Percentiles rank a stretch among this genome's conserved stretches.
Conservation (phyloP, 2,797 vertebrate genomes). For the Heterohyrax brucei region DNA sequence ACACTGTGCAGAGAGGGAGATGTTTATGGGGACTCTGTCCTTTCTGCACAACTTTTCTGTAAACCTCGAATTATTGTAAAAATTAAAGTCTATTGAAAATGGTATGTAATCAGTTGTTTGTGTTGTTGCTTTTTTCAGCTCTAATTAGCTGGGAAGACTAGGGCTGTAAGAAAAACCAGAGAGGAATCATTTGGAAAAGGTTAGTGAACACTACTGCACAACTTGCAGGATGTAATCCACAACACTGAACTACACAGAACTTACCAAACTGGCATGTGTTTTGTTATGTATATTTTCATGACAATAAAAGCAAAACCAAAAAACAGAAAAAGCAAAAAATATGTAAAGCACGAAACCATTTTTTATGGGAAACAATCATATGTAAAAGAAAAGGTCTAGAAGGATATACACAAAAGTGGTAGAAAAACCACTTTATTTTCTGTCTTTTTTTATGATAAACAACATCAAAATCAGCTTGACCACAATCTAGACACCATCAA, state of each 20-base stretch:
- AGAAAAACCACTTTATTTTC: constrained; percentile 25
- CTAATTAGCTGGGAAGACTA: background rate
- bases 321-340: background rate
- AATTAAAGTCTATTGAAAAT: background rate
- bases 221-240: background rate
- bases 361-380: constrained; percentile 30
- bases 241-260: background rate
- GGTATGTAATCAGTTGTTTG: too few species aligned
- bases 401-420: background rate
- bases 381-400: constrained; percentile 1
- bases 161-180: background rate
- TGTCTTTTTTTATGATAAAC: constrained; percentile 50
- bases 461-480: background rate
- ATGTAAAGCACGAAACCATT: background rate
- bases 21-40: background rate
- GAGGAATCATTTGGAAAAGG: background rate
- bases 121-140: background rate
- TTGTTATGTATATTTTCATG: background rate
- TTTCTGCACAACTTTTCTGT: background rate
- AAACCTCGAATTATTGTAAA: background rate
- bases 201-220: background rate
- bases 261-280: background rate
- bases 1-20: background rate
- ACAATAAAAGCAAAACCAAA: background rate
- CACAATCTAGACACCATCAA: background rate